Percentiles rank a stretch among this genome's conserved stretches.
Evolutionary conservation across 2,113 vertebrate genomes (phyloP).

Genomic region (Electrona antarctica): DNA sequence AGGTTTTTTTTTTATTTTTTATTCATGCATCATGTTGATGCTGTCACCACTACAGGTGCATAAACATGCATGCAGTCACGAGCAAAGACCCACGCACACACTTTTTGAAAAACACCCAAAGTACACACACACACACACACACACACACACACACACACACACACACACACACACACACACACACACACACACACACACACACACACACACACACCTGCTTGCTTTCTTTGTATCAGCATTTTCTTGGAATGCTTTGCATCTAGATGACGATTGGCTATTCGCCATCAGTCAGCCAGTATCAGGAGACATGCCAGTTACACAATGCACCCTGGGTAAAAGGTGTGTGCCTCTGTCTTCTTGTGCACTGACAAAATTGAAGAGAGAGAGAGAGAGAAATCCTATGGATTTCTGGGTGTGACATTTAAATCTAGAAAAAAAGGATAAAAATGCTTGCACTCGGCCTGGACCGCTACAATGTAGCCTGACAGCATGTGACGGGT

Average conservation of each 20-base stretch:
- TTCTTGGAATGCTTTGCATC: slow-evolving; percentile 2
- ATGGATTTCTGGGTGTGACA: slow-evolving; percentile 18
- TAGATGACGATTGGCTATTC: slow-evolving; percentile 13
- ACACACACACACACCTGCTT: not conserved
- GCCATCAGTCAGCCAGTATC: slow-evolving; percentile 42
- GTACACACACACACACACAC: not conserved
- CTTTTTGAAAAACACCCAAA: not conserved
- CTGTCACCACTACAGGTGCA: not conserved
- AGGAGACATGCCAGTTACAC: slow-evolving; percentile 33
- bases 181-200: not conserved
- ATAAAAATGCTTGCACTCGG: too few relatives aligned
- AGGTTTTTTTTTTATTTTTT: not conserved
- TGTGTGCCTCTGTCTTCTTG: slow-evolving; percentile 30
- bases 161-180: not conserved
- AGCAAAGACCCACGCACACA: not conserved
- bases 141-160: not conserved
- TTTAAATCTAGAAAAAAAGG: not conserved
- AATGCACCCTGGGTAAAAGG: slow-evolving; percentile 25
- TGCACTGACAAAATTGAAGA: slow-evolving; percentile 37
- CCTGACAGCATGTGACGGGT: too few relatives aligned
- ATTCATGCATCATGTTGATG: not conserved
- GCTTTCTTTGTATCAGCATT: not conserved
- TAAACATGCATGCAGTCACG: not conserved
- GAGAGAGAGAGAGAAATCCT: slow-evolving; percentile 16
- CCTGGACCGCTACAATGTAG: too few relatives aligned